A percentile compares a stretch with the other conserved stretches of the same genome.
Evolutionary conservation across 1,140 invertebrate genomes (phyloP).

Genomic region (Helicoverpa zea): DNA sequence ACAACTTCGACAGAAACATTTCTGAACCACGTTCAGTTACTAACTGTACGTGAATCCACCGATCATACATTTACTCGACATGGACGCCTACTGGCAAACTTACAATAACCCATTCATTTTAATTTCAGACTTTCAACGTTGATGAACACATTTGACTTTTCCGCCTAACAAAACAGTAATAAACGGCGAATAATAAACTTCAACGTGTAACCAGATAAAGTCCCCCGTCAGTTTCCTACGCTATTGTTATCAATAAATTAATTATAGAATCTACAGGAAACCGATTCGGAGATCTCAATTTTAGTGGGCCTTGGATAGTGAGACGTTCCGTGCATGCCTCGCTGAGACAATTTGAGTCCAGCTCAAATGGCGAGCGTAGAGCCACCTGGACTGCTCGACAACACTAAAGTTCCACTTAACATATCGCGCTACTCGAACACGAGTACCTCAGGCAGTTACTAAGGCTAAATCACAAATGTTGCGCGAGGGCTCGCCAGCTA

Average conservation of each 20-base stretch:
- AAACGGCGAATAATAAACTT: conserved; percentile 73
- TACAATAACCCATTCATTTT: conserved; percentile 13
- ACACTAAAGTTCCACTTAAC: conserved; percentile 69
- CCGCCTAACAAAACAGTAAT: conserved; percentile 42
- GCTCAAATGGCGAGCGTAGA: conserved; percentile 83
- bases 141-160: conserved; percentile 1
- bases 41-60: conserved; percentile 32
- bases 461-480: conserved; percentile 86
- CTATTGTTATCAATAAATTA: conserved; percentile 86
- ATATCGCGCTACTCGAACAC: conserved; percentile 70
- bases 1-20: conserved; percentile 23
- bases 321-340: conserved; percentile 81
- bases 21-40: conserved; percentile 15
- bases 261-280: conserved; percentile 85
- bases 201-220: conserved; percentile 77
- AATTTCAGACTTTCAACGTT: conserved; percentile 17
- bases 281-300: conserved; percentile 85
- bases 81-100: conserved; percentile 16
- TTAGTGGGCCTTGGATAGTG: conserved; percentile 68
- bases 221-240: conserved; percentile 77
- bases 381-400: conserved; percentile 70
- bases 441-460: conserved; percentile 81
- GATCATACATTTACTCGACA: conserved; percentile 24
- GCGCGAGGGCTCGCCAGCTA: conserved; percentile 68
- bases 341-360: conserved; percentile 83